These are phyloP conservation scores for Stichodactyla mertensii DNA, from an alignment of 64 coral and sea anemone genomes.

Conservation along the genomic window DNA sequence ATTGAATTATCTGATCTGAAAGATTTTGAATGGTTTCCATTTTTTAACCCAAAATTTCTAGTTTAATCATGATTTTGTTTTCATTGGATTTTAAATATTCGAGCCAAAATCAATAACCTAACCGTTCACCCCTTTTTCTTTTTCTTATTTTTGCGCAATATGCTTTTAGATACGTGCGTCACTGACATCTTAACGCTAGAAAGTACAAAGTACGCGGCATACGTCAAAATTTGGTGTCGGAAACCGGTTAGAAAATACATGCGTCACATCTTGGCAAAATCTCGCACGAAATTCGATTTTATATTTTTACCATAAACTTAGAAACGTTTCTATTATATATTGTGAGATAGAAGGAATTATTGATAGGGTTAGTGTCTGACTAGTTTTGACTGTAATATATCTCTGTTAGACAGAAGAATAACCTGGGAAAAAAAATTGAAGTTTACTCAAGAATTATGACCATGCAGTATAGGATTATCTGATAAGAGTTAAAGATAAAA, in stretches of 20 bases:
- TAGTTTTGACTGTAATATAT: constrained; percentile 15
- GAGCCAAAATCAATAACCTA: background rate
- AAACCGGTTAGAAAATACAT: too few species aligned
- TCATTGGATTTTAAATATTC: background rate
- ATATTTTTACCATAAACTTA: background rate
- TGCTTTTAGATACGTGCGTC: background rate
- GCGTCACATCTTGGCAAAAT: background rate
- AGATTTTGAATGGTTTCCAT: background rate
- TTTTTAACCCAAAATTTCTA: background rate
- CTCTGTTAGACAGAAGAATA: background rate
- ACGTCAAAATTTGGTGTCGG: too few species aligned
- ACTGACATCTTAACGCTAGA: too few species aligned
- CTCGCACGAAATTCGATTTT: background rate
- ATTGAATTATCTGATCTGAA: constrained; percentile 2
- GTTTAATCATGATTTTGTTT: background rate
- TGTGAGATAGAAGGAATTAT: background rate
- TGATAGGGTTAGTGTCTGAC: background rate
- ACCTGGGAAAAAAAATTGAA: background rate
- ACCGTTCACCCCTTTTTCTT: background rate
- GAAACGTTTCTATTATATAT: background rate
- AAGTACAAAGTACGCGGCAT: too few species aligned
- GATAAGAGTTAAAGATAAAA: background rate
- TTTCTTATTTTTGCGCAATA: background rate
- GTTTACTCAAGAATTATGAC: constrained; percentile 6
- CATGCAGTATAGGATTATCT: background rate